Evolutionary conservation across 2,797 vertebrate genomes (phyloP), one percentile per base, ranked within the genome.

Genomic region (Cyprinodon diabolis): DNA sequence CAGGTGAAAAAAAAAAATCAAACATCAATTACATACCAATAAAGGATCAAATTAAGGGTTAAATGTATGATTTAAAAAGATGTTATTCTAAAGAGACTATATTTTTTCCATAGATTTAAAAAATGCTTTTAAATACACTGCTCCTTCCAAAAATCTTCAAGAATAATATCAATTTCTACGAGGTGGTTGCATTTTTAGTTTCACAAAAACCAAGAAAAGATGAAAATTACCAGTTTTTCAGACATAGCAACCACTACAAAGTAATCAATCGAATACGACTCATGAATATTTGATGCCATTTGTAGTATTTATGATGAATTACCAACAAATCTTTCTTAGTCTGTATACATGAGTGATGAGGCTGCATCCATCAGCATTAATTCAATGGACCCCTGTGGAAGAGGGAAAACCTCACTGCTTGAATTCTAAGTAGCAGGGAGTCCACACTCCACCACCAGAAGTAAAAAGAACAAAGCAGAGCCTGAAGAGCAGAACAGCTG

Each of bases 391-490:
- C 74, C 77, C 60, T 19, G 68, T 63, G 82, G 76, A 78, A 81
- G 14, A 79, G 71, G 71, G 62, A 69, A 74, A 72, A 76, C 30
- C 74, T 88, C 77, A 80, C 80, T 87, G 83, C 72, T 81, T 81
- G 84, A 79, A 88, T 87, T 71, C 78, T 19, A 87, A 91, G 75
- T 68, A 90, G 79, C 73, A 49, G 56, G 77, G 56, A 69, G 49
- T 66, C 52, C n/a, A 17, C 69, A 74, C 74, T 62, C 57, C 49
- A 47, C 30, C 4, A 6, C 62, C 65, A 86, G 60, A 86, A 69
- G 54, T 66, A 37, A 72, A 76, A 73, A 86, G 72, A 86, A 81
- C 80, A 87, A 86, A 86, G 71, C 52, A 5, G 5, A 74, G 74
- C 51, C 75, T 51, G 37, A 66, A 66, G 69, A 71, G 65, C 63